Base-by-base conservation (phyloP, 2,797 vertebrate genomes). In the Podargus strigoides region DNA sequence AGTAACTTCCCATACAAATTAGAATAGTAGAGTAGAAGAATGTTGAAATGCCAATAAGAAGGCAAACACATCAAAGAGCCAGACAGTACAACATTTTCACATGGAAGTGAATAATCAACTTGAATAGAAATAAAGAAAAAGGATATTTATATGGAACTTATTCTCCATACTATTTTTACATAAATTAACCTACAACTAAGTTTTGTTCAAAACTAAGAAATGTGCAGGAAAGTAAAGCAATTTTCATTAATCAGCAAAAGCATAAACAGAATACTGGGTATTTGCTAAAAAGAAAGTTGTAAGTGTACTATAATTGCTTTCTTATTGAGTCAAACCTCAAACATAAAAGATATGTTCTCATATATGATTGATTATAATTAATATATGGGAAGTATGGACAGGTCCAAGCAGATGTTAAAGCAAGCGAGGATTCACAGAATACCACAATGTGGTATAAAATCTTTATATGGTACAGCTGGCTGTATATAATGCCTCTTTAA, bases 401-500 rank as follows among this genome's bases (percentile, higher is more conserved):
- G 85, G 92, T 93, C 91, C 12, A 85, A 98, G 90, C 97, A 98
- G 97, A 98, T 98, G 97, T 94, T 96, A 80, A 96, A 87, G 89
- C 81, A 97, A 97, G 97, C 94, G 96, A 96, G 72, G 84, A 96
- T 85, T 93, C 93, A 93, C 49, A 76, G 74, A 94, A 90, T 74
- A 94, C 73, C 80, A 53, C 56, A 68, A 86, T 68, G 93, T 63
- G 79, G 93, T 95, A 97, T 97, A 98, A 98, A 98, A 97, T 82
- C 91, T 97, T 98, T 97, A 98, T 97, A 97, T 1, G 73, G 89
- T 89, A 64, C 97, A 98, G 95, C 97, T 98, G 98, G 97, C 89
- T 90, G 81, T 78, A 75, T 80, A 64, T 85, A 97, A 91, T 89
- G 70, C 21, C 47, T 94, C 97, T 95, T 94, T 89, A 91, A 97